These are phyloP conservation scores for Agonopterix subpropinquella DNA, from an alignment of 2,888 invertebrate genomes.

Conservation along the genomic window DNA sequence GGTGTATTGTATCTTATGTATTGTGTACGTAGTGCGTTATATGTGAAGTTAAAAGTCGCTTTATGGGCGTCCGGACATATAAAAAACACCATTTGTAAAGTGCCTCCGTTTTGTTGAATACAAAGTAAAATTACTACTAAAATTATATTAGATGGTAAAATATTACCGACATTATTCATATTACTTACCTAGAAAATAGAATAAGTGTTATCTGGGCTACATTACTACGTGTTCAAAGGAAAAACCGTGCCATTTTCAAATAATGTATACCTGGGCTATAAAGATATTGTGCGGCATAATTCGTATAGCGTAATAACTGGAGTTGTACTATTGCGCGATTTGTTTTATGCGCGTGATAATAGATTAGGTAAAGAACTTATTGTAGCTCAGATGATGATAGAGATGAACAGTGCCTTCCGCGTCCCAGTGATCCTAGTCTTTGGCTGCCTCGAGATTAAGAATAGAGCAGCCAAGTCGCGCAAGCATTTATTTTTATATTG, in stretches of 20 bases:
- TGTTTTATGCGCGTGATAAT: constrained; percentile 5
- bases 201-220: constrained; percentile 12
- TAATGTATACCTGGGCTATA: too few relatives aligned
- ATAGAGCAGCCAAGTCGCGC: constrained; percentile 54
- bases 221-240: neutral
- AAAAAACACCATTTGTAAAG: constrained; percentile 21
- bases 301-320: constrained; percentile 33
- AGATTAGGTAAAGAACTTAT: neutral
- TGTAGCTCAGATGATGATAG: constrained; percentile 3
- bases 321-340: constrained; percentile 44
- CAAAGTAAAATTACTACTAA: constrained; percentile 17
- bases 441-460: constrained; percentile 34
- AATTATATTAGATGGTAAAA: constrained; percentile 15
- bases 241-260: neutral
- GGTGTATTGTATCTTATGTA: constrained; percentile 3
- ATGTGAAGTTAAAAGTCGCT: constrained; percentile 9
- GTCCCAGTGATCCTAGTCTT: constrained; percentile 70
- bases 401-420: constrained; percentile 58
- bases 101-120: constrained; percentile 22
- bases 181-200: constrained; percentile 2
- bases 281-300: constrained; percentile 5
- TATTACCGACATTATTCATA: too few relatives aligned
- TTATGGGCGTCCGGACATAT: constrained; percentile 13
- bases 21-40: constrained; percentile 1
- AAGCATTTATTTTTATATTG: constrained; percentile 74